Evolutionary conservation across 2,113 vertebrate genomes (phyloP).

Genomic region (Ictalurus punctatus): DNA sequence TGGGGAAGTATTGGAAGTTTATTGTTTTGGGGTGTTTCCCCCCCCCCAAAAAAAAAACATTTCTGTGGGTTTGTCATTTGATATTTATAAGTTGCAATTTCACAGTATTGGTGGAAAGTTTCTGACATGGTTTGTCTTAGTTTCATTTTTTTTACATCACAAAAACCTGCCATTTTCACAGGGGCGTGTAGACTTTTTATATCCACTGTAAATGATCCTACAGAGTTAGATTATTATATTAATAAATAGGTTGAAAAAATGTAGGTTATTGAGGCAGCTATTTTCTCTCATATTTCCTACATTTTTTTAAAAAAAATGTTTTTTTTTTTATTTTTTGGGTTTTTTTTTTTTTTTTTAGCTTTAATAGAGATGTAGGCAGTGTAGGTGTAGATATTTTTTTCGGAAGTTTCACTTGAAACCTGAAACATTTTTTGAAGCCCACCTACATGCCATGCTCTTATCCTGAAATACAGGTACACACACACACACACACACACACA

Average conservation of each 20-base stretch:
- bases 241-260: not conserved
- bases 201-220: not conserved
- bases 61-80: no score
- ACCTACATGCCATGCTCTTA: slow-evolving; percentile 39
- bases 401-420: slow-evolving; percentile 26
- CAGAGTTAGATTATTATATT: not conserved
- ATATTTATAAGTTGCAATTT: no score
- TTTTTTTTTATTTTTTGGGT: no score
- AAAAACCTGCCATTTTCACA: no score
- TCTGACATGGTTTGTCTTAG: no score
- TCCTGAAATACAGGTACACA: slow-evolving; percentile 7
- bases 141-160: no score
- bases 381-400: slow-evolving; percentile 6
- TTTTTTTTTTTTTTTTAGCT: not conserved
- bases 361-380: slow-evolving; percentile 25
- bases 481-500: not conserved
- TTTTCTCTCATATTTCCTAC: not conserved
- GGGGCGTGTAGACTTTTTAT: no score
- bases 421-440: slow-evolving; percentile 41
- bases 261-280: not conserved
- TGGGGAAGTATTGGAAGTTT: no score
- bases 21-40: no score
- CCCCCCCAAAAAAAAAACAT: no score
- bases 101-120: no score
- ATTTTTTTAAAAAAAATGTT: no score